These are phyloP conservation scores for Bombus ignitus DNA, from an alignment of 1,140 invertebrate genomes.

Conservation along the genomic window DNA sequence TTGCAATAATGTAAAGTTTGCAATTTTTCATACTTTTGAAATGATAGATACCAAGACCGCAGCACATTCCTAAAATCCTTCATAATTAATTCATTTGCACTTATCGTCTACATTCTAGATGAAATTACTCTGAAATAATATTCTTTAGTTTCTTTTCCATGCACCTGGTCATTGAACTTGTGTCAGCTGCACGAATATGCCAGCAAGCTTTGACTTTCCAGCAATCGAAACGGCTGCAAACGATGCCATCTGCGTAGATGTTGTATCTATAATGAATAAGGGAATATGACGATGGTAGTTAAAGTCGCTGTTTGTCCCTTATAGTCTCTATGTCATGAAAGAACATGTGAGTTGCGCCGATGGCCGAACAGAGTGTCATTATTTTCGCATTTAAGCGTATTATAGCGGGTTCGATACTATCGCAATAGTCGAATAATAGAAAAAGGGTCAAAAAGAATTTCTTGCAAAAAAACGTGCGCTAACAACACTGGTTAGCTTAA, in stretches of 20 bases:
- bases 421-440: conserved; percentile 42
- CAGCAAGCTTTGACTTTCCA: no score
- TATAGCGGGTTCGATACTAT: conserved; percentile 67
- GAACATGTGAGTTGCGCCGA: conserved; percentile 49
- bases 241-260: conserved; percentile 21
- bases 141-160: neutral
- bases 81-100: neutral
- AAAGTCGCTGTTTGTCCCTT: conserved; percentile 22
- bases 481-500: conserved; percentile 12
- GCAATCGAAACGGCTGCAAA: conserved; percentile 12
- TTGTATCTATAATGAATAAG: conserved; percentile 40
- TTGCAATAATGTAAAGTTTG: neutral
- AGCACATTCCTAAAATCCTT: neutral
- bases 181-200: neutral
- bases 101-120: neutral
- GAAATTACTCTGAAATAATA: neutral
- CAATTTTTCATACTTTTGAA: no score
- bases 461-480: neutral
- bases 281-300: neutral
- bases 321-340: conserved; percentile 19
- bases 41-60: no score
- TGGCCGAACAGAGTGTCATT: conserved; percentile 63
- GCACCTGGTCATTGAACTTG: neutral
- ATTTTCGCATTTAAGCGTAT: conserved; percentile 76
- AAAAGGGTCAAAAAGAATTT: conserved; percentile 21